Base-by-base conservation (phyloP, 2,888 invertebrate genomes). In the Ptychoptera albimana region DNA sequence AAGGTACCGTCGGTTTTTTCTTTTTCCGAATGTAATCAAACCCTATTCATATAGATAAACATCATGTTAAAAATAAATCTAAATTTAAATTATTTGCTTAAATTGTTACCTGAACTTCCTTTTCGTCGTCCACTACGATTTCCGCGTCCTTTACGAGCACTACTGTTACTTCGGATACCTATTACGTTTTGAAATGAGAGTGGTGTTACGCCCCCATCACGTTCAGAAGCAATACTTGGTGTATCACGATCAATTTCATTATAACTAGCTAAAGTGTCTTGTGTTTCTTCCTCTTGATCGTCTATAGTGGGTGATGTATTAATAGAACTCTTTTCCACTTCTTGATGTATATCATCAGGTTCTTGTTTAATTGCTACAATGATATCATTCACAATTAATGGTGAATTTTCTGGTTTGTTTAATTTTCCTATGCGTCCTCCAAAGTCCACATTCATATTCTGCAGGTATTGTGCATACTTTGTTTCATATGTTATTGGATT, bases 11-110 rank as follows among this genome's bases (percentile, higher is more conserved):
- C 38, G 76, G 74, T 57, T 85, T 85, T 62, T 89, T 89, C 68
- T 87, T 88, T 57, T 89, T 89, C 32, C 87, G 70, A 48, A 89
- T 85, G 52, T 89, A 89, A 68, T 89, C 89, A 61, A 89, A 89
- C 8, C 85, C 85, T 11, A n/a, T 34, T 43, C 6, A 36, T 31
- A 15, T 3, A 35, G 12, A 30, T 39, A 34, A 43, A 43, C 39
- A 30, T 36, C 15, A 3, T 38, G 12, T 39, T 16, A 36, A n/a
- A 39, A 16, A 37, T 29, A 10, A 32, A 37, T 13, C 15, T 34
- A n/a, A 12, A 31, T 13, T 31, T 35, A 23, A 14, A 32, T 15
- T 8, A 30, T 39, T 12, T 44, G 23, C 23, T 23, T 23, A 23
- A 23, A 23, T 23, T 23, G 7, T 23, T 23, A 2, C 66, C 66